Evolutionary conservation across 2,113 vertebrate genomes (phyloP).

Genomic region (Grammomys surdaster): DNA sequence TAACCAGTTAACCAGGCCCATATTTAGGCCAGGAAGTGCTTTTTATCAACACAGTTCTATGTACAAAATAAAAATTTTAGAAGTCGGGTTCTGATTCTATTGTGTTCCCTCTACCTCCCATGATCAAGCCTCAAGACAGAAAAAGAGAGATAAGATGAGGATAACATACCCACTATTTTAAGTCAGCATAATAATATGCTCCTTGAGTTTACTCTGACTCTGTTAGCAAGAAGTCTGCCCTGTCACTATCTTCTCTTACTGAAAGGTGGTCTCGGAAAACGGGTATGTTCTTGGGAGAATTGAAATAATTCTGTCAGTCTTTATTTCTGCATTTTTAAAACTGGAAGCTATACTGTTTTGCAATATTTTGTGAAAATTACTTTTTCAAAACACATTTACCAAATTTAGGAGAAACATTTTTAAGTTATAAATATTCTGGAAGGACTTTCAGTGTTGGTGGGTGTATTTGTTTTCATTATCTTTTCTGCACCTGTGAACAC

Average conservation of each 20-base stretch:
- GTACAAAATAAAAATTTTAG: background rate
- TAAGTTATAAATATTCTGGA: background rate
- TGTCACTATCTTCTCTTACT: background rate
- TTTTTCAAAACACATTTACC: background rate
- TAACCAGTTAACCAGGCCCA: background rate
- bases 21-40: background rate
- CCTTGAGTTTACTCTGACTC: background rate
- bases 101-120: background rate
- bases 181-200: background rate
- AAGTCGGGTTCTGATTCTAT: background rate
- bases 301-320: background rate
- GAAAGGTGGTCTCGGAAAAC: background rate
- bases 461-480: background rate
- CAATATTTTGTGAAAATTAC: background rate
- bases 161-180: background rate
- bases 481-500: background rate
- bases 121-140: background rate
- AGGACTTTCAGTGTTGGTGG: background rate
- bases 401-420: conserved; percentile 7
- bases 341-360: background rate
- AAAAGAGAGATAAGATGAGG: background rate
- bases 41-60: background rate
- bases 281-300: background rate
- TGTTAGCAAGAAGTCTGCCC: background rate
- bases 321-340: background rate